Base-by-base conservation (phyloP, 2,797 vertebrate species). In the Alosa sapidissima region DNA sequence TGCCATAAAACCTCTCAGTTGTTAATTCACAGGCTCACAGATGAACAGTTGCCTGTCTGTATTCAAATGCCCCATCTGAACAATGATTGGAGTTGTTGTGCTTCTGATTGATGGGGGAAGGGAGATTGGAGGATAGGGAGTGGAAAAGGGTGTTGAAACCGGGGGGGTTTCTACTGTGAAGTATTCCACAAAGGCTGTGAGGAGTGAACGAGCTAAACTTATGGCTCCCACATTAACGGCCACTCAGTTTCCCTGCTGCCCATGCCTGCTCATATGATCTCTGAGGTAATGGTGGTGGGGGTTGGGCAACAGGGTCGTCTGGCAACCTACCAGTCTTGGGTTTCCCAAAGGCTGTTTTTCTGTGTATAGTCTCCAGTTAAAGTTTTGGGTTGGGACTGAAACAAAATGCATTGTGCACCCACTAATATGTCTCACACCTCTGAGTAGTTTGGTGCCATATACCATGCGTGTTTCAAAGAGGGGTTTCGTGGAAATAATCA, bases 81-180 rank as follows among this genome's bases (percentile, higher is more conserved):
- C 72, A 87, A 48, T 47, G 81, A 87, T 75, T 85, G 84, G 60
- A 75, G 68, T 55, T 55, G 68, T 45, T 84, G 83, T 54, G 28
- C 65, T n/a, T 55, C 47, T 55, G 48, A 24, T 60, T 33, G 16
- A 19, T 3, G 72, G 62, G 13, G 16, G 52, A 21, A 8, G 52
- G 81, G 82, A 19, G 36, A 47, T 19, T 19, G 7, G 19, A 47
- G 7, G 41, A 78, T 6, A 78, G 41, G 68, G 33, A 21, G 72
- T 41, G 41, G 72, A 8, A 47, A 2, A 78, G 72, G 36, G 21
- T 47, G 72, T 16, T 78, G 36, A 78, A 78, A 78, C 72, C 9
- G 7, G 14, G 72, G 41, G 72, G 16, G 16, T 41, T 21, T 78
- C 36, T 78, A 36, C 41, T 45, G 72, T 21, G 21, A 19, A 78